These are phyloP conservation scores for Semotilus atromaculatus DNA, from an alignment of 2,797 vertebrate genomes.

Conservation along the genomic window DNA sequence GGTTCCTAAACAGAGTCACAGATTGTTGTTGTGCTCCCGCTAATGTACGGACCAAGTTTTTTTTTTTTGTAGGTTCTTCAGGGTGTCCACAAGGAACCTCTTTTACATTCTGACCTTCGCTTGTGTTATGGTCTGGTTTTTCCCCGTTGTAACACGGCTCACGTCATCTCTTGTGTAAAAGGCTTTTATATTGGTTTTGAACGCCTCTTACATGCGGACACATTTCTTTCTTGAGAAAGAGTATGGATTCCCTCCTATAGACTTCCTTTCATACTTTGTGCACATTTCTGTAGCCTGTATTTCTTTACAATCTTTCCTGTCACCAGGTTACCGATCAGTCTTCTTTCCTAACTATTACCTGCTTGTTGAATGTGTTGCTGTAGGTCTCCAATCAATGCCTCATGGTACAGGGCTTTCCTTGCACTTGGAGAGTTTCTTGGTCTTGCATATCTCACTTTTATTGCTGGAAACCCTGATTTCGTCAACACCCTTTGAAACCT, in stretches of 20 bases:
- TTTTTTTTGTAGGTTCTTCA: too few species aligned
- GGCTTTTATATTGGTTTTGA: not conserved
- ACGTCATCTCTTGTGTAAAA: too few species aligned
- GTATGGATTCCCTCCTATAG: not conserved
- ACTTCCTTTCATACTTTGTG: not conserved
- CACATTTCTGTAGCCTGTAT: not conserved
- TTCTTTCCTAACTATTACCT: not conserved
- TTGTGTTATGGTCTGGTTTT: too few species aligned
- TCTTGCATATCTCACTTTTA: not conserved
- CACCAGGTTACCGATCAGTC: not conserved
- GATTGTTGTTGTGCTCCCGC: too few species aligned
- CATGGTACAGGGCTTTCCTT: not conserved
- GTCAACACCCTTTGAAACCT: not conserved
- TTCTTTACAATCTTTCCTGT: not conserved
- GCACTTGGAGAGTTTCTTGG: not conserved
- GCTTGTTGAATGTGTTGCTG: not conserved
- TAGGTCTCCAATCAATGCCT: not conserved
- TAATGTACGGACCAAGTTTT: too few species aligned
- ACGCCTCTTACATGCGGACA: not conserved
- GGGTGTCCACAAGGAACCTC: too few species aligned
- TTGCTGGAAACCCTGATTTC: not conserved
- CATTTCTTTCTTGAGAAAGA: slow-evolving; percentile 7
- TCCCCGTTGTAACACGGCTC: too few species aligned
- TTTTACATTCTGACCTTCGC: too few species aligned
- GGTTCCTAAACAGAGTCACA: too few species aligned